Conservation (phyloP, 1,140 invertebrate genomes). For the Chionoecetes opilio region DNA sequence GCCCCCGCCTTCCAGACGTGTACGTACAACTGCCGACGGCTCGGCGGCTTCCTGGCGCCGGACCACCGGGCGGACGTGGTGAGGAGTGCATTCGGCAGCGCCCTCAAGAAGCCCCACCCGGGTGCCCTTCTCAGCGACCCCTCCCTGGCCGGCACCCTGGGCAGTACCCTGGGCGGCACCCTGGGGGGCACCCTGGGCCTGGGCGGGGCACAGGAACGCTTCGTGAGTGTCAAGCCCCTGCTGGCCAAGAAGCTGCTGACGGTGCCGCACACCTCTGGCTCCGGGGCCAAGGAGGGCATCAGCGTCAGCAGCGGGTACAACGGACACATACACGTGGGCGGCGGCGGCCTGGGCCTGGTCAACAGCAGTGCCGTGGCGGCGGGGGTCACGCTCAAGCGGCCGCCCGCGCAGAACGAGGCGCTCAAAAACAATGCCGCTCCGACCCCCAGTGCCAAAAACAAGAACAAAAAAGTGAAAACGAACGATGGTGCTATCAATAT, state of each 20-base stretch:
- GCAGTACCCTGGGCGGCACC: conserved; percentile 3
- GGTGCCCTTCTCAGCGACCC: conserved; percentile 70
- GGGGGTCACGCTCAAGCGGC: conserved; percentile 72
- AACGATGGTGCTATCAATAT: conserved; percentile 80
- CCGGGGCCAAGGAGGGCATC: conserved; percentile 78
- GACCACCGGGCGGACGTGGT: conserved; percentile 78
- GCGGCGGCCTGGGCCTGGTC: conserved; percentile 75
- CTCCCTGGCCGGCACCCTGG: conserved; percentile 63
- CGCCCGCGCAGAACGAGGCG: conserved; percentile 68
- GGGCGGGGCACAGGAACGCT: conserved; percentile 76
- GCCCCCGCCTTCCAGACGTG: conserved; percentile 78
- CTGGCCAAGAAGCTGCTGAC: conserved; percentile 79
- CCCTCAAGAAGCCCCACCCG: conserved; percentile 80
- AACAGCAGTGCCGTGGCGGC: conserved; percentile 71
- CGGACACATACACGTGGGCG: conserved; percentile 79
- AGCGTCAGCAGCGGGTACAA: conserved; percentile 80
- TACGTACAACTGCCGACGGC: conserved; percentile 79
- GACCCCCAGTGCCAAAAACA: conserved; percentile 78
- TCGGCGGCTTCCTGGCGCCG: conserved; percentile 78
- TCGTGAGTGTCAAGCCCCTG: conserved; percentile 80
- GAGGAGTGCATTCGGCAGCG: conserved; percentile 78
- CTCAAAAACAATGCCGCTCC: conserved; percentile 76
- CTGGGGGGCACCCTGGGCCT: conserved; percentile 72
- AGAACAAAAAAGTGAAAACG: conserved; percentile 80
- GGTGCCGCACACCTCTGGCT: conserved; percentile 73